Evolutionary conservation across 1,140 invertebrate species (phyloP), one percentile per base, ranked within the genome.

Genomic region (Drosophila elegans): DNA sequence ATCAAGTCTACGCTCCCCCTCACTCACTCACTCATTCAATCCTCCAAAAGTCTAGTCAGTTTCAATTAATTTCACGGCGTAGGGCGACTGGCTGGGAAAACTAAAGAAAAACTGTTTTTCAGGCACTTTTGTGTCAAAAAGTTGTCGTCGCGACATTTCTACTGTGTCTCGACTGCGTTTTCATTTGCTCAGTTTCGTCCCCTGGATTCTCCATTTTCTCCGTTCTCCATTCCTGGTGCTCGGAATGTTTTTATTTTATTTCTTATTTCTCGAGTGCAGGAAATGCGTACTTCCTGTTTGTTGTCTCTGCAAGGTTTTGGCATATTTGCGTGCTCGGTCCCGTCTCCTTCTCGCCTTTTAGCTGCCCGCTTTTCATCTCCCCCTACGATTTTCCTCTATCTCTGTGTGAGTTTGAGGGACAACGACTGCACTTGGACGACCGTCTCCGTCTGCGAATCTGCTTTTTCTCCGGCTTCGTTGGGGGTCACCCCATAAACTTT

Each of bases 231-330:
- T 53, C 9, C 72, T 46, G 34, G 46, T 41, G 49, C 61, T 44
- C 32, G 72, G 42, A 71, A 49, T 72, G 64, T 57, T 71, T 72
- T 71, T 71, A 16, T 56, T 29, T 55, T 48, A 44, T 52, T 48
- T 36, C 12, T 27, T 12, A 57, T 52, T 67, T 42, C 72, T 57
- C 78, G 60, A 80, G 83, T 83, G 75, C 84, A 80, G 83, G 83
- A 88, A 88, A 88, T 88, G 83, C 83, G 83, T 88, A 80, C 84
- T 83, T 88, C 83, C 83, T 88, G 84, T 89, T 78, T 86, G 84
- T 83, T 80, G 80, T 84, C 62, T 79, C 51, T 55, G 53, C 60
- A 55, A 62, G 80, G 80, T 67, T 83, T 78, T 80, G 72, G 56
- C 84, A 88, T 89, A 88, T 88, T 88, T 88, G 83, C 83, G 63